Evolutionary conservation across 1,140 invertebrate species (phyloP).

Genomic region (Aphelinus certus): DNA sequence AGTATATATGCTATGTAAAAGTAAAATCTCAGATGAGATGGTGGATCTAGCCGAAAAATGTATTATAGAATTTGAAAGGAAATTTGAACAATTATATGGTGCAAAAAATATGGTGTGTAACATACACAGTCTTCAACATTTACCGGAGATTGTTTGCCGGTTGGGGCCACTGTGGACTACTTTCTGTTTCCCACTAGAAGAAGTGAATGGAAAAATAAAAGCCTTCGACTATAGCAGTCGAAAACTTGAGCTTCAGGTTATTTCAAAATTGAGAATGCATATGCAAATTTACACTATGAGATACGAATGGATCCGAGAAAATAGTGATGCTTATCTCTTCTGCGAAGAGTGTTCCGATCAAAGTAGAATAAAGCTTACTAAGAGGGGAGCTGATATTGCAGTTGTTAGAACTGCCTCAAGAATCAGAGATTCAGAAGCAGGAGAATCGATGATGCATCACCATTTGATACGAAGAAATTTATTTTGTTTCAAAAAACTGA

Average conservation of each 20-base stretch:
- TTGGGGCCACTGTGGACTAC: slow-evolving; percentile 39
- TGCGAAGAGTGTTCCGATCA: neutral
- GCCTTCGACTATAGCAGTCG: neutral
- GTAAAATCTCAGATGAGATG: slow-evolving; percentile 36
- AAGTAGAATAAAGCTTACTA: neutral
- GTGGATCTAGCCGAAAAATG: slow-evolving; percentile 21
- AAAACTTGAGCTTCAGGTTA: slow-evolving; percentile 5
- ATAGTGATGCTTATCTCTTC: slow-evolving; percentile 3
- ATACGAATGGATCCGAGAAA: neutral
- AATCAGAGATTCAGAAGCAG: neutral
- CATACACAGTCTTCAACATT: slow-evolving; percentile 39
- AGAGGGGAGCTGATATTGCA: neutral
- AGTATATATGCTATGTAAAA: slow-evolving; percentile 35
- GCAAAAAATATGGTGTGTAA: slow-evolving; percentile 37
- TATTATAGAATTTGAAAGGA: slow-evolving; percentile 37
- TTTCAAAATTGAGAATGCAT: neutral
- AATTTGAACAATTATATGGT: slow-evolving; percentile 38
- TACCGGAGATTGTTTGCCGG: slow-evolving; percentile 32
- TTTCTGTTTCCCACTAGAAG: slow-evolving; percentile 15
- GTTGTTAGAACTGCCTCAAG: neutral
- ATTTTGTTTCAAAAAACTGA: slow-evolving; percentile 8
- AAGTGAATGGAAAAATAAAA: slow-evolving; percentile 11
- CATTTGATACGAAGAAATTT: neutral
- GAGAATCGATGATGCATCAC: neutral
- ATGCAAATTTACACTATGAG: neutral